phyloP scores from a whole-genome alignment of 2,797 vertebrate genomes.

The Telmatherina bonti region DNA sequence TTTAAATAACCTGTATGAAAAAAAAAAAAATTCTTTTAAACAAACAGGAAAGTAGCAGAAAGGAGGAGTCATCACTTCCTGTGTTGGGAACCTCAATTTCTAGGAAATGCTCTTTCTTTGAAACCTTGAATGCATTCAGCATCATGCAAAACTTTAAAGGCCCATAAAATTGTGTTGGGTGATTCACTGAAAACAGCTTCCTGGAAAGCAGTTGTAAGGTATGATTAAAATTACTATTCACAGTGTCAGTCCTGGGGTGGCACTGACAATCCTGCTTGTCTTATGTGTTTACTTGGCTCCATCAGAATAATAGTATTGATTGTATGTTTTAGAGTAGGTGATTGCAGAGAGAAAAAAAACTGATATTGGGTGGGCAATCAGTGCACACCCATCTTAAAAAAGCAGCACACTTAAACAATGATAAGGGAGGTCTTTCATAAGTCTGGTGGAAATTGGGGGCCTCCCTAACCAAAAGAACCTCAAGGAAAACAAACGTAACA shows the following conservation, averaged over 20 bases:
- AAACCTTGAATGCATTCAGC: slow-evolving; percentile 13
- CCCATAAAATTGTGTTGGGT: not conserved
- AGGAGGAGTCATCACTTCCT: slow-evolving; percentile 15
- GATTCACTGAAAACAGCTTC: slow-evolving; percentile 13
- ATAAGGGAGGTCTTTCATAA: not conserved
- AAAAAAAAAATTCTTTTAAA: not conserved
- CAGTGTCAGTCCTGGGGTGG: not conserved
- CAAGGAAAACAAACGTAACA: not conserved
- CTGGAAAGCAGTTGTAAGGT: not conserved
- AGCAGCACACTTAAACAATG: slow-evolving; percentile 6
- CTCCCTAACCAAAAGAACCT: not conserved
- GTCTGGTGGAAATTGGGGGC: not conserved
- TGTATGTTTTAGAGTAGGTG: not conserved
- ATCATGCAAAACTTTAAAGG: slow-evolving; percentile 5
- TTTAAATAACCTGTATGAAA: not conserved
- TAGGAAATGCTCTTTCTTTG: slow-evolving; percentile 22
- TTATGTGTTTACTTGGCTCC: not conserved
- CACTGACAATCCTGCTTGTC: not conserved
- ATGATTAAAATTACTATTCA: not conserved
- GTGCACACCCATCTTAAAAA: not conserved
- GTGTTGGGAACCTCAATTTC: slow-evolving; percentile 12
- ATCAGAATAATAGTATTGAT: not conserved
- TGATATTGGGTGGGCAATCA: not conserved
- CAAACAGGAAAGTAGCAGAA: not conserved
- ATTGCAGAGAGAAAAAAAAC: not conserved